Evolutionary conservation across 2,797 vertebrate species (phyloP).

Genomic region (Arctocebus calabarensis): DNA sequence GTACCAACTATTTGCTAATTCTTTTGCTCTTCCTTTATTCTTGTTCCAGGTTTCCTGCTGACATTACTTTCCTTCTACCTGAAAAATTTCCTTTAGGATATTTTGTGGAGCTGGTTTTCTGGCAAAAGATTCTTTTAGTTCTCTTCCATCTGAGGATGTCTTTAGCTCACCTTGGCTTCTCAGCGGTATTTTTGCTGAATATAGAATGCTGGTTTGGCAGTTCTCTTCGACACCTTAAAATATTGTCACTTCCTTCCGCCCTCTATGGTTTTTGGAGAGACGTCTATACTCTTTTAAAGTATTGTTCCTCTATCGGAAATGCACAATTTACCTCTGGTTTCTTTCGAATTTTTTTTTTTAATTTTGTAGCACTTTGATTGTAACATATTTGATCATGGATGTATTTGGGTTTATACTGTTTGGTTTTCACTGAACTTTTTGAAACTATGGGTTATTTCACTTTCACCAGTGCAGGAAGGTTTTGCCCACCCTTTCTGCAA

Average conservation of each 20-base stretch:
- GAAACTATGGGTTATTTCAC: neutral
- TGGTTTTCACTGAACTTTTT: neutral
- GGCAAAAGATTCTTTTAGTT: neutral
- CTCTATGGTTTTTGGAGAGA: neutral
- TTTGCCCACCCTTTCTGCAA: neutral
- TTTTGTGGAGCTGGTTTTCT: neutral
- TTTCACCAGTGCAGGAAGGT: neutral
- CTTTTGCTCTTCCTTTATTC: neutral
- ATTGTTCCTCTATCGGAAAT: neutral
- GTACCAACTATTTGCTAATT: neutral
- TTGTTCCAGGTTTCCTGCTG: neutral
- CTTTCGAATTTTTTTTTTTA: neutral
- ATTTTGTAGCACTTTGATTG: neutral
- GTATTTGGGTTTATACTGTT: neutral
- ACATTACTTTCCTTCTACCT: neutral
- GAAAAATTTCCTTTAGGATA: neutral
- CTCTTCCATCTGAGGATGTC: neutral
- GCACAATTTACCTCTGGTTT: neutral
- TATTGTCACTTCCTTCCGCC: neutral
- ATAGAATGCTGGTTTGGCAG: neutral
- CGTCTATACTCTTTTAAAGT: neutral
- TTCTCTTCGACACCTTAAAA: neutral
- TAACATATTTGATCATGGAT: neutral
- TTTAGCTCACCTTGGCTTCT: neutral
- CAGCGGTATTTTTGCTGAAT: neutral